These are phyloP conservation scores for Pelecanus crispus DNA, from an alignment of 2,113 vertebrate genomes.

Conservation along the genomic window DNA sequence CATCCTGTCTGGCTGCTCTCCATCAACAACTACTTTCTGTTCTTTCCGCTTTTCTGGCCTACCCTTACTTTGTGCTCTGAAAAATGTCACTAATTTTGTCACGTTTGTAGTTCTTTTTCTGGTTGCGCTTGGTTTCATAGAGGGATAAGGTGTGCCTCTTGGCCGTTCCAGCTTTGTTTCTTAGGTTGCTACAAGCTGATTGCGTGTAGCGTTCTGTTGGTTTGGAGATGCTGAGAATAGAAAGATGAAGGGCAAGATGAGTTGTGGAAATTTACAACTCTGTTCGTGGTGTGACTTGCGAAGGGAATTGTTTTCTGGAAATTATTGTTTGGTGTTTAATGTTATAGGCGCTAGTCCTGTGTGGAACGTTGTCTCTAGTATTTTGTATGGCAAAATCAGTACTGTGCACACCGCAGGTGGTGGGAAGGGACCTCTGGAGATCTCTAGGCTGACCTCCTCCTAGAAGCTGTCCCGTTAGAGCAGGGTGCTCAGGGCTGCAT, in stretches of 20 bases:
- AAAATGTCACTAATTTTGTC: neutral
- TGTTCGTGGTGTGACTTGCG: neutral
- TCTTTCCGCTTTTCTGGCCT: neutral
- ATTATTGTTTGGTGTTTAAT: neutral
- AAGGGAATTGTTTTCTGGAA: neutral
- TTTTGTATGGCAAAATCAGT: neutral
- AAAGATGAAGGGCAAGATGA: neutral
- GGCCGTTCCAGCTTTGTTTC: neutral
- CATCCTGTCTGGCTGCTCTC: conserved; percentile 15
- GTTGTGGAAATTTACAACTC: neutral
- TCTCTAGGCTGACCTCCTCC: neutral
- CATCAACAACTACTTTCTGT: neutral
- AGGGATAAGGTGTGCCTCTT: neutral
- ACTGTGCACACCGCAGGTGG: neutral
- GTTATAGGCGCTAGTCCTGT: fast-evolving
- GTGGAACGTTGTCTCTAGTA: neutral
- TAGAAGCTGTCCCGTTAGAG: neutral
- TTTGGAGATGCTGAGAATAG: neutral
- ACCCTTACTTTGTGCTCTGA: neutral
- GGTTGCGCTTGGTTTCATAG: neutral
- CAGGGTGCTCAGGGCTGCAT: fast-evolving
- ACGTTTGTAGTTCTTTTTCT: fast-evolving
- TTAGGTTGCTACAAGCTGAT: neutral
- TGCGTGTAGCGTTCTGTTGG: fast-evolving
- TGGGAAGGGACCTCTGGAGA: neutral